A percentile compares a stretch with the other conserved stretches of the same genome.
phyloP scores from a whole-genome alignment of 2,797 vertebrate genomes.

The Xerus rutilus region DNA sequence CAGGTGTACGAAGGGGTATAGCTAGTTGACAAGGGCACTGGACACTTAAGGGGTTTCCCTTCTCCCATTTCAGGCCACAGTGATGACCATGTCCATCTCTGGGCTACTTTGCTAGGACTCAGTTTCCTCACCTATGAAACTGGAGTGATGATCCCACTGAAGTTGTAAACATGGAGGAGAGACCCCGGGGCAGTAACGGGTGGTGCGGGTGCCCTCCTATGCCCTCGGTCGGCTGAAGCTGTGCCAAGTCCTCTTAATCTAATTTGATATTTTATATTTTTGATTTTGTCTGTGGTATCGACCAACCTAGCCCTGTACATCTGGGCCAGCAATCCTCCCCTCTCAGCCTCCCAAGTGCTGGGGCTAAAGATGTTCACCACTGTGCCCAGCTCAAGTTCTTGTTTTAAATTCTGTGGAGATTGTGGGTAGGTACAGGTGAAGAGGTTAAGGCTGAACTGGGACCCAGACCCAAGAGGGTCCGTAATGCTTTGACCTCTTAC shows the following conservation, averaged over 20 bases:
- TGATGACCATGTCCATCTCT: background rate
- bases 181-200: background rate
- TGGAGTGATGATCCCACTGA: background rate
- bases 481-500: background rate
- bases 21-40: background rate
- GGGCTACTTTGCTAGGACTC: background rate
- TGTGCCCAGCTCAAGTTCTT: background rate
- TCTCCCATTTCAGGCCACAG: background rate
- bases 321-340: background rate
- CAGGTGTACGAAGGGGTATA: rapidly evolving
- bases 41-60: background rate
- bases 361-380: rapidly evolving
- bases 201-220: rapidly evolving
- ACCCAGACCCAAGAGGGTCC: too few species aligned
- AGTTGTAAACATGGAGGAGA: background rate
- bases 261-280: too few species aligned
- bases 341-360: background rate
- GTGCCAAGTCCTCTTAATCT: background rate
- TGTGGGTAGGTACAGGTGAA: background rate
- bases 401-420: background rate
- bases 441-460: background rate
- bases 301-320: background rate
- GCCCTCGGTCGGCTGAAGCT: background rate
- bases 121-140: background rate
- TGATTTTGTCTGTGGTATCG: too few species aligned